These are phyloP conservation scores for Magallana ariakensis DNA, from an alignment of 1,140 invertebrate species.

Conservation along the genomic window DNA sequence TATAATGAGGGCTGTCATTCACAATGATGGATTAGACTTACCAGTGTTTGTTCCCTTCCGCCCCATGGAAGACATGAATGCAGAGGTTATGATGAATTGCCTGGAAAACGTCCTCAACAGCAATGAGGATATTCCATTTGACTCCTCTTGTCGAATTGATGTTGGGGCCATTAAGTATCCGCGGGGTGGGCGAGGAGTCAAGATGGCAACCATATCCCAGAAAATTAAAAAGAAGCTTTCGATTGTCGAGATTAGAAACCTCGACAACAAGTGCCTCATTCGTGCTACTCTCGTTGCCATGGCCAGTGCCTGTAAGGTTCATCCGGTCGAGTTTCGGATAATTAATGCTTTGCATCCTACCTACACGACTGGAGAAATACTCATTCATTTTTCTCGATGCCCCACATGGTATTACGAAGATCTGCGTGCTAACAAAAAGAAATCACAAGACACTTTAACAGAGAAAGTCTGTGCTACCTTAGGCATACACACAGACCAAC, in stretches of 20 bases:
- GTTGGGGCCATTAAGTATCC: conserved; percentile 31
- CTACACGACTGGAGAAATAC: background rate
- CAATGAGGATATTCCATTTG: background rate
- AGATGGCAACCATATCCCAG: background rate
- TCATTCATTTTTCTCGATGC: background rate
- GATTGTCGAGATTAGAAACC: conserved; percentile 35
- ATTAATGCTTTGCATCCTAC: background rate
- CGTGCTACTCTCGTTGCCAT: conserved; percentile 13
- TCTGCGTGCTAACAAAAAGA: background rate
- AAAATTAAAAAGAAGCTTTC: conserved; percentile 29
- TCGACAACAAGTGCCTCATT: conserved; percentile 39
- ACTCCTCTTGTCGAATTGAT: conserved; percentile 14
- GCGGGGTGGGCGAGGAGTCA: background rate
- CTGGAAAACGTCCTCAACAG: conserved; percentile 9
- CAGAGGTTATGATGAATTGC: background rate
- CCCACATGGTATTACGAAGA: conserved; percentile 1
- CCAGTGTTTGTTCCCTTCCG: conserved; percentile 13
- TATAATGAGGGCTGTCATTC: background rate
- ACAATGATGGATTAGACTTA: conserved; percentile 14
- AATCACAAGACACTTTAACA: background rate
- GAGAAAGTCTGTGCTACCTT: background rate
- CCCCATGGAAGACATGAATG: conserved; percentile 27
- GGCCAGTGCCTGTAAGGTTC: background rate
- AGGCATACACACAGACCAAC: background rate
- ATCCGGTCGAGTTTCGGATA: conserved; percentile 15